Base-by-base conservation (phyloP, 2,888 invertebrate species). In the Nowickia ferox region DNA sequence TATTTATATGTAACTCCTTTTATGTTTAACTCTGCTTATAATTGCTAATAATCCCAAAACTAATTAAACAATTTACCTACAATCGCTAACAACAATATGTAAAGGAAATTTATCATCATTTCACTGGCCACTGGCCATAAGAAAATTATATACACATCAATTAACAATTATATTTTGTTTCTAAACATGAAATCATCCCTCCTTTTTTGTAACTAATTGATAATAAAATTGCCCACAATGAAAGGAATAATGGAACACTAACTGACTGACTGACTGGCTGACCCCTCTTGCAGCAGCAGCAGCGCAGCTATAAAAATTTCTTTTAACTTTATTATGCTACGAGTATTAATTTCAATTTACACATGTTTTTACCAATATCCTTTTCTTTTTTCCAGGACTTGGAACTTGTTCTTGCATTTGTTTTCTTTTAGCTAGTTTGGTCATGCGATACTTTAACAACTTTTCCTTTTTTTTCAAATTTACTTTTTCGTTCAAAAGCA, bases 101-200 rank as follows among this genome's bases (percentile, higher is more conserved):
- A 46, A 44, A 13, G 53, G n/a, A 69, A 77, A 74, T 81, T 75
- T 81, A 65, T 13, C 51, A 71, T 69, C 69, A 82, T 69, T 82
- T 75, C 44, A 69, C 74, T 85, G 85, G 53, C 85, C 85, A 86
- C 78, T 82, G 78, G 83, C 72, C 59, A 81, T 79, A 75, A 82
- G 78, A 30, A 86, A 89, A 91, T 91, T 91, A 91, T 90, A 89
- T 88, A 91, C 91, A 91, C 91, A 91, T 92, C 91, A 91, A 90
- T 92, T 92, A 91, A 88, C 91, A 91, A 90, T 92, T 91, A 86
- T 83, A 66, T 69, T 57, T 57, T 82, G 71, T 79, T 71, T 51
- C 51, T 13, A n/a, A 69, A 53, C 40, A 63, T 22, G 69, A 78
- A 82, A 65, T 69, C 78, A 78, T 68, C 78, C 84, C 85, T 75